Evolutionary conservation across 2,113 vertebrate species (phyloP).

Genomic region (Oxyura jamaicensis): DNA sequence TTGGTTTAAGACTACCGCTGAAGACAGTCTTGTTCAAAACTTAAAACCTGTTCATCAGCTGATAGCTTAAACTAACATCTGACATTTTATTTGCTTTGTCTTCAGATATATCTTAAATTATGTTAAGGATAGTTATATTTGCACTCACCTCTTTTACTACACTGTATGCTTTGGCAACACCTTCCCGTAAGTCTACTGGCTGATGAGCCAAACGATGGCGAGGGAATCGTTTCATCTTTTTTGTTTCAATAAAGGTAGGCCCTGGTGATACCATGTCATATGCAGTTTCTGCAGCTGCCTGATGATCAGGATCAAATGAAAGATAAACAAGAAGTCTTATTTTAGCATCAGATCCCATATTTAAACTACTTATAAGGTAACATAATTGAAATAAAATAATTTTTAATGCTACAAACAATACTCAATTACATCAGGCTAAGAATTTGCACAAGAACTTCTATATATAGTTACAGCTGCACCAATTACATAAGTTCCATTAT

Average conservation of each 20-base stretch:
- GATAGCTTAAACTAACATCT: not conserved
- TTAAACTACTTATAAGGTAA: not conserved
- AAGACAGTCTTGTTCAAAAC: not conserved
- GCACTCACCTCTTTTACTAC: slow-evolving; percentile 93
- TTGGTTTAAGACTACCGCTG: not conserved
- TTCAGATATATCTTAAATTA: not conserved
- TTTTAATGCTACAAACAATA: not conserved
- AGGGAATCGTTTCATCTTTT: slow-evolving; percentile 85
- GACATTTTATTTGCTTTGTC: not conserved
- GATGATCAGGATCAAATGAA: not conserved
- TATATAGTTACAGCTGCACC: not conserved
- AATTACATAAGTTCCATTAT: not conserved
- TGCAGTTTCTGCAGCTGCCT: slow-evolving; percentile 97
- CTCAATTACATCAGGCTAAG: not conserved
- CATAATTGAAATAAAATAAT: not conserved
- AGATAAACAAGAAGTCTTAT: accelerated
- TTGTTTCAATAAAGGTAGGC: slow-evolving; percentile 85
- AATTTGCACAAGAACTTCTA: not conserved
- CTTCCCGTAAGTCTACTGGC: slow-evolving; percentile 94
- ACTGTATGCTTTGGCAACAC: slow-evolving; percentile 95
- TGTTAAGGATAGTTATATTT: not conserved
- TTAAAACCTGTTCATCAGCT: not conserved
- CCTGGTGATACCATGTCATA: slow-evolving; percentile 99
- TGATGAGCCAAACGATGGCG: slow-evolving; percentile 92
- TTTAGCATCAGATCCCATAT: not conserved